phyloP scores from a whole-genome alignment of 2,797 vertebrate species.

The Adrianichthys oophorus region DNA sequence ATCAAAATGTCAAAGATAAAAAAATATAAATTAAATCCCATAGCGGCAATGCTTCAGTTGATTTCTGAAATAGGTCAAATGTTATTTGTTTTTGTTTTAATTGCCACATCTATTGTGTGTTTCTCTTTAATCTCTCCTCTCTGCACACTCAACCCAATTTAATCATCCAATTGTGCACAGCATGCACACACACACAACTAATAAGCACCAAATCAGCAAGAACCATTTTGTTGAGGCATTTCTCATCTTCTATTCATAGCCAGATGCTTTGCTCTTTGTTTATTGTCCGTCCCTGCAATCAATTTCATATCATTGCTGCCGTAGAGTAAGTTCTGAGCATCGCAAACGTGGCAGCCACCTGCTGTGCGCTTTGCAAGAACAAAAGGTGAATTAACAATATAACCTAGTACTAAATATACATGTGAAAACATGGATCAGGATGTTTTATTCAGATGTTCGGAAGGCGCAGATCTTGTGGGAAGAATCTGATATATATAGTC shows the following conservation, averaged over 20 bases:
- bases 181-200: slow-evolving; percentile 33
- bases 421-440: slow-evolving; percentile 18
- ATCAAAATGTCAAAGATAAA: slow-evolving; percentile 17
- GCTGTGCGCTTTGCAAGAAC: slow-evolving; percentile 2
- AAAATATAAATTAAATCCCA: slow-evolving; percentile 14
- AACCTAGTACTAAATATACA: slow-evolving; percentile 5
- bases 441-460: slow-evolving; percentile 28
- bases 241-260: slow-evolving; percentile 49
- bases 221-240: slow-evolving; percentile 48
- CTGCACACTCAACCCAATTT: slow-evolving; percentile 37
- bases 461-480: slow-evolving; percentile 37
- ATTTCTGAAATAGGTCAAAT: slow-evolving; percentile 49
- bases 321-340: slow-evolving; percentile 17
- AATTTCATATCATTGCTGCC: slow-evolving; percentile 20
- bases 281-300: slow-evolving; percentile 17
- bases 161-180: slow-evolving; percentile 58
- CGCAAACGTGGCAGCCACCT: slow-evolving; percentile 8
- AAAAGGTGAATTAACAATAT: not conserved
- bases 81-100: slow-evolving; percentile 16
- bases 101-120: slow-evolving; percentile 30
- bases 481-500: slow-evolving; percentile 55
- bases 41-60: slow-evolving; percentile 28
- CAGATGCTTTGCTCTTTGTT: slow-evolving; percentile 39
- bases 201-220: slow-evolving; percentile 54
- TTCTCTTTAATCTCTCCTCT: slow-evolving; percentile 12